phyloP scores from a whole-genome alignment of 2,113 vertebrate genomes.

The Crotalus tigris region DNA sequence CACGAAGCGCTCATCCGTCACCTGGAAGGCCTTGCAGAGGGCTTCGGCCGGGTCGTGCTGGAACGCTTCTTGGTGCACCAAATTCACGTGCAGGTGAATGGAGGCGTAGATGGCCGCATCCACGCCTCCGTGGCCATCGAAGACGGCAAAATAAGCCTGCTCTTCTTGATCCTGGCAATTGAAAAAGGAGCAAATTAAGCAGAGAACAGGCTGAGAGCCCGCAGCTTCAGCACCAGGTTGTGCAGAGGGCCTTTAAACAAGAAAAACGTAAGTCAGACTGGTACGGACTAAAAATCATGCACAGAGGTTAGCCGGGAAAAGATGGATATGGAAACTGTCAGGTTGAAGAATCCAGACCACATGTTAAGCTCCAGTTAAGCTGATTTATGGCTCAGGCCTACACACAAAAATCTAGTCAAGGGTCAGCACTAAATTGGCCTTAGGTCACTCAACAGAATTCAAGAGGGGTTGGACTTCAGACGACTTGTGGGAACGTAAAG shows the following conservation, averaged over 20 bases:
- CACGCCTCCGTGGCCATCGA: constrained; percentile 94
- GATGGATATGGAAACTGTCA: not conserved
- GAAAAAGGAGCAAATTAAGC: constrained; percentile 15
- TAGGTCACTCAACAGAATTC: too few relatives aligned
- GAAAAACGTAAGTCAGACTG: not conserved
- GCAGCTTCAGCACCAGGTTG: not conserved
- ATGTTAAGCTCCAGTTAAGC: not conserved
- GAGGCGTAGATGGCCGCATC: constrained; percentile 96
- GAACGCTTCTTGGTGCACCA: constrained; percentile 89
- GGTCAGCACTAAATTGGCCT: too few relatives aligned
- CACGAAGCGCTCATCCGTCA: constrained; percentile 90
- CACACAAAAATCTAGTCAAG: too few relatives aligned
- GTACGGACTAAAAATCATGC: not conserved
- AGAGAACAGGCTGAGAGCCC: not conserved
- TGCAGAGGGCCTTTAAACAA: not conserved
- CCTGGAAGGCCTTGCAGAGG: constrained; percentile 85
- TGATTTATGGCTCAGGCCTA: not conserved
- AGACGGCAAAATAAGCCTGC: constrained; percentile 96
- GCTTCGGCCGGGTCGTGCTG: constrained; percentile 85
- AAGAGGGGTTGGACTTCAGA: too few relatives aligned
- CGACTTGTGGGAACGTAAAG: too few relatives aligned
- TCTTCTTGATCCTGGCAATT: constrained; percentile 89
- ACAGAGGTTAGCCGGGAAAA: not conserved
- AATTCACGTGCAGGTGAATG: constrained; percentile 93
- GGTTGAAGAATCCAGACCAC: not conserved